Percentiles rank a stretch among this genome's conserved stretches.
phyloP scores from a whole-genome alignment of 2,888 invertebrate species.

The Selenia dentaria region DNA sequence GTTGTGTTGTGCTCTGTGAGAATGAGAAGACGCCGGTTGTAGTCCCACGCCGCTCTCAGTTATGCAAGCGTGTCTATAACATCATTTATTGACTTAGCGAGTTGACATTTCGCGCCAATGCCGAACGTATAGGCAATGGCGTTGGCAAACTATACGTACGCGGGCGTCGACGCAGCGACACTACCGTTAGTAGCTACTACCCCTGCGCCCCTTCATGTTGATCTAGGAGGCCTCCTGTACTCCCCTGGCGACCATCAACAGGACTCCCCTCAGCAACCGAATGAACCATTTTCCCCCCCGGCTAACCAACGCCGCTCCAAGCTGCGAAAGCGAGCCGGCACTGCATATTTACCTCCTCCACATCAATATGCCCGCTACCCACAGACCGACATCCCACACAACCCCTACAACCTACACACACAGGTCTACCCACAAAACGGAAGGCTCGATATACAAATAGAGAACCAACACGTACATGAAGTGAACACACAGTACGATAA shows the following conservation, averaged over 20 bases:
- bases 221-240: constrained; percentile 72
- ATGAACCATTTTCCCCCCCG: constrained; percentile 63
- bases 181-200: constrained; percentile 62
- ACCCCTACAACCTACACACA: constrained; percentile 68
- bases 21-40: constrained; percentile 60
- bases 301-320: constrained; percentile 60
- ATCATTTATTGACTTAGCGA: constrained; percentile 55
- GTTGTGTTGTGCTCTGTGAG: constrained; percentile 57
- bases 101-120: constrained; percentile 71
- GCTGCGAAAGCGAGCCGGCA: constrained; percentile 74
- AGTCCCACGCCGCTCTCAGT: constrained; percentile 53
- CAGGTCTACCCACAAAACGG: constrained; percentile 72
- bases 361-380: constrained; percentile 74
- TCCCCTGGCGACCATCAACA: constrained; percentile 67
- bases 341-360: constrained; percentile 72
- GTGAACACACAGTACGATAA: constrained; percentile 66
- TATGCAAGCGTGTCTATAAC: constrained; percentile 65
- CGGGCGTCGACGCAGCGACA: constrained; percentile 60
- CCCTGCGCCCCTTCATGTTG: constrained; percentile 60
- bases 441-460: constrained; percentile 67
- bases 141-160: constrained; percentile 73
- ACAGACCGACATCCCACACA: constrained; percentile 63
- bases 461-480: constrained; percentile 71
- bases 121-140: constrained; percentile 72
- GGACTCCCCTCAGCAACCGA: constrained; percentile 51